Evolutionary conservation across 2,888 invertebrate genomes (phyloP), one percentile per base, ranked within the genome.

Genomic region (Chelonus formosanus): DNA sequence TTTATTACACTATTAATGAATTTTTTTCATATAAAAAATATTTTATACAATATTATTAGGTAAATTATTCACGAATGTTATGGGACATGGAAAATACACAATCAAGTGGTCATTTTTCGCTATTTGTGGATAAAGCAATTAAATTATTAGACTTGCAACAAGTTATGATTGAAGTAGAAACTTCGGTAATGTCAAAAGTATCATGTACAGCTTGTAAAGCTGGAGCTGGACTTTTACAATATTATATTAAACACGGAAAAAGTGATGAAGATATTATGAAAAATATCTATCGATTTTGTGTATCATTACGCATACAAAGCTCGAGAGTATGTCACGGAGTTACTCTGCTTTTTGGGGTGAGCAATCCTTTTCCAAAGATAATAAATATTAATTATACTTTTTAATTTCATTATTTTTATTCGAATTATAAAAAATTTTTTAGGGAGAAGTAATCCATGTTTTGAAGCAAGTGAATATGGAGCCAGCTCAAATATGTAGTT

Each of bases 401-500:
- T 20, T 20, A 20, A 20, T 20, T 20, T 20, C 20, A 20, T 20
- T 2, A 20, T 20, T 20, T 20, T 20, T 20, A 20, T 2, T n/a
- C n/a, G n/a, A n/a, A n/a, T n/a, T n/a, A n/a, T n/a, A 20, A 20
- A 20, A 20, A 20, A 20, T 20, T 1, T 20, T 20, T 20, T 2
- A 94, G 92, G 90, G 89, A 70, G 94, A 94, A 85, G 90, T 94
- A 7, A 90, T 93, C 32, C 92, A 92, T 78, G 94, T 94, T 6
- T 79, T 94, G 70, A 91, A 92, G 77, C 87, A 92, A 65, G 88
- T 93, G 8, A 89, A 89, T n/a, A 88, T 93, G 79, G 92, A 92
- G 1, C 93, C 96, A 0, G 91, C 94, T 74, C 96, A 97, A 82
- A 91, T 97, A 67, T 97, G 97, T 85, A 96, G 96, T 81, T 93